A percentile compares a stretch with the other conserved stretches of the same genome.
phyloP scores from a whole-genome alignment of 2,888 invertebrate species.

The Perizoma affinitatum region DNA sequence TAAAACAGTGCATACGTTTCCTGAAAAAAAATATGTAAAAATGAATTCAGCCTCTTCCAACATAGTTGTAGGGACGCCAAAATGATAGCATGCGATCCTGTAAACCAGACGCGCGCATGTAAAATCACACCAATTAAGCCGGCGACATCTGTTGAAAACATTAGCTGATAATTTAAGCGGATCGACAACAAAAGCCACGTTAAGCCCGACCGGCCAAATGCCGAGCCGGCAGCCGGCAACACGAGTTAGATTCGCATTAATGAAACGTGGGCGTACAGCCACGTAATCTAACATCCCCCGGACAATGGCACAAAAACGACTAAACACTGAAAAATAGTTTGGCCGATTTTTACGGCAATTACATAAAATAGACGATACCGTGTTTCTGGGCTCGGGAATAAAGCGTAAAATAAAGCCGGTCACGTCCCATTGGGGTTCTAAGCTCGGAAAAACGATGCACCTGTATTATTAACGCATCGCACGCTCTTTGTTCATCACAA shows the following conservation, averaged over 20 bases:
- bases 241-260: slow-evolving; percentile 78
- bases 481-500: slow-evolving; percentile 78
- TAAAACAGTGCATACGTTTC: background rate
- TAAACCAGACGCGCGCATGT: slow-evolving; percentile 25
- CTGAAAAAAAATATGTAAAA: background rate
- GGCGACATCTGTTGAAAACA: slow-evolving; percentile 57
- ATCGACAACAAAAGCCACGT: slow-evolving; percentile 64
- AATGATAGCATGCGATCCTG: slow-evolving; percentile 11
- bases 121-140: slow-evolving; percentile 45
- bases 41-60: background rate
- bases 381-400: slow-evolving; percentile 55
- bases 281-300: slow-evolving; percentile 65
- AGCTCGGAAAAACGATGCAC: slow-evolving; percentile 74
- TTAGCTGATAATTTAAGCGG: slow-evolving; percentile 56
- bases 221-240: slow-evolving; percentile 55
- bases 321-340: slow-evolving; percentile 74
- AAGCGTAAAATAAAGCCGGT: slow-evolving; percentile 74
- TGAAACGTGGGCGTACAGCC: slow-evolving; percentile 69
- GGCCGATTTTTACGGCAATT: slow-evolving; percentile 73
- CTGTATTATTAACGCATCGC: slow-evolving; percentile 79
- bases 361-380: slow-evolving; percentile 75
- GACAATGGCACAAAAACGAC: slow-evolving; percentile 66
- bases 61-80: slow-evolving; percentile 2
- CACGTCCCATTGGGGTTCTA: slow-evolving; percentile 64
- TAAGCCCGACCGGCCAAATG: slow-evolving; percentile 56